Conservation (phyloP, 2,113 vertebrate genomes). For the Emydocephalus ijimae region DNA sequence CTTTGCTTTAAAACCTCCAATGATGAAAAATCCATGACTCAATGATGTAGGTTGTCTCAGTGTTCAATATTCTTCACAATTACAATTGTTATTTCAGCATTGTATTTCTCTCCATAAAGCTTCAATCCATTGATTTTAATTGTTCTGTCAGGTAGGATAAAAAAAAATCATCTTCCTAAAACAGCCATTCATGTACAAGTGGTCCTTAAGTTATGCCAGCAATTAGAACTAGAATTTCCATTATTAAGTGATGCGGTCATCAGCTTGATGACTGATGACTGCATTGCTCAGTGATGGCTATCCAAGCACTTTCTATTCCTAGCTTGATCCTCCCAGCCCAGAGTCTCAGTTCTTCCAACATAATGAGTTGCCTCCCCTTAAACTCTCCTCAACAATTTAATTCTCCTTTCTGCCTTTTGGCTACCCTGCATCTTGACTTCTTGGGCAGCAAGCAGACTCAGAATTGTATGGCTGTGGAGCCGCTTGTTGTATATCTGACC, state of each 20-base stretch:
- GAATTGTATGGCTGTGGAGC: too few species aligned
- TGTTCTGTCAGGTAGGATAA: background rate
- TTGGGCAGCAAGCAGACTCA: too few species aligned
- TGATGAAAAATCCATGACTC: background rate
- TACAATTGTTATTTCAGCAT: background rate
- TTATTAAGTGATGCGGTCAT: background rate
- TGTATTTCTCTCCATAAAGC: background rate
- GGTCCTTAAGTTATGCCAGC: background rate
- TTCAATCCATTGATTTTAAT: background rate
- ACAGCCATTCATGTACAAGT: background rate
- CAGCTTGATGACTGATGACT: too few species aligned
- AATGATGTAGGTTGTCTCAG: background rate
- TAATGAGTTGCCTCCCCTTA: too few species aligned
- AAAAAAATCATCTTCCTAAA: background rate
- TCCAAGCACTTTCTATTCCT: too few species aligned
- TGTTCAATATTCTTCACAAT: background rate
- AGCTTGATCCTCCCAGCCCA: too few species aligned
- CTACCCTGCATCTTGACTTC: too few species aligned
- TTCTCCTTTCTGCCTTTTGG: too few species aligned
- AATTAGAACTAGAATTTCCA: background rate
- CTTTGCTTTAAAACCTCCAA: background rate
- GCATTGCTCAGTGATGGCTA: too few species aligned
- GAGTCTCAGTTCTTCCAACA: too few species aligned
- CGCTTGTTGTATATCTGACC: too few species aligned
- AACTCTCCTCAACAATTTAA: too few species aligned